These are phyloP conservation scores for Nemopilema nomurai DNA, from an alignment of 30 jellyfish, hydroid and myxozoan genomes.

Conservation along the genomic window DNA sequence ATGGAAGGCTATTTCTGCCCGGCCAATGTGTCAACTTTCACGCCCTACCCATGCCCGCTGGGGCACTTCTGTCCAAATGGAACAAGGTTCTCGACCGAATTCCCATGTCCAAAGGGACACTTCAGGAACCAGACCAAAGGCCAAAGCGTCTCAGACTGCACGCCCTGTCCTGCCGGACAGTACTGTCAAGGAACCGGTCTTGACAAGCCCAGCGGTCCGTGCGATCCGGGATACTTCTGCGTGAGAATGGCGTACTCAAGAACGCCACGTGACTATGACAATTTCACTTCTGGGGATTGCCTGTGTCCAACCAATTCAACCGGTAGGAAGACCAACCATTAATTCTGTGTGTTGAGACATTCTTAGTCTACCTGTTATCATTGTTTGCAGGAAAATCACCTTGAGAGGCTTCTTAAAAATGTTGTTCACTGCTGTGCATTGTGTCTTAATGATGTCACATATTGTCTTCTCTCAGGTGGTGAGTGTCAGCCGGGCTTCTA, in stretches of 20 bases:
- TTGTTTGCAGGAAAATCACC: too few relatives aligned
- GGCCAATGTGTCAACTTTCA: conserved; percentile 79
- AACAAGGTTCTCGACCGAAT: conserved; percentile 72
- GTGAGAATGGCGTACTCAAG: conserved; percentile 82
- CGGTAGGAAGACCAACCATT: conserved; percentile 77
- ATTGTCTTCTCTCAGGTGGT: conserved; percentile 73
- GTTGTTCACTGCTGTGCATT: not conserved
- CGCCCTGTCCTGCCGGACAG: conserved; percentile 77
- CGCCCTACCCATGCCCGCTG: conserved; percentile 83
- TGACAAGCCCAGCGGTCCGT: conserved; percentile 65
- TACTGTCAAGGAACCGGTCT: conserved; percentile 86
- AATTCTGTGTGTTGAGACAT: too few relatives aligned
- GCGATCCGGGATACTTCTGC: conserved; percentile 95
- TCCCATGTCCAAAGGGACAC: conserved; percentile 93
- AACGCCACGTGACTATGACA: conserved; percentile 83
- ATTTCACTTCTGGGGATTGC: conserved; percentile 73
- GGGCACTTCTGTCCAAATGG: conserved; percentile 96
- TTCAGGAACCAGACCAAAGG: conserved; percentile 82
- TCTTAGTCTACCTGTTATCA: too few relatives aligned
- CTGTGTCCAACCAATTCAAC: conserved; percentile 87
- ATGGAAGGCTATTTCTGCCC: conserved; percentile 93
- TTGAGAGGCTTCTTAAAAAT: too few relatives aligned
- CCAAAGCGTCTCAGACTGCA: conserved; percentile 68
- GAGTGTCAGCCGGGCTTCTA: conserved; percentile 94
- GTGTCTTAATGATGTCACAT: not conserved